Evolutionary conservation across 2,113 vertebrate genomes (phyloP).

Genomic region (Antidorcas marsupialis): DNA sequence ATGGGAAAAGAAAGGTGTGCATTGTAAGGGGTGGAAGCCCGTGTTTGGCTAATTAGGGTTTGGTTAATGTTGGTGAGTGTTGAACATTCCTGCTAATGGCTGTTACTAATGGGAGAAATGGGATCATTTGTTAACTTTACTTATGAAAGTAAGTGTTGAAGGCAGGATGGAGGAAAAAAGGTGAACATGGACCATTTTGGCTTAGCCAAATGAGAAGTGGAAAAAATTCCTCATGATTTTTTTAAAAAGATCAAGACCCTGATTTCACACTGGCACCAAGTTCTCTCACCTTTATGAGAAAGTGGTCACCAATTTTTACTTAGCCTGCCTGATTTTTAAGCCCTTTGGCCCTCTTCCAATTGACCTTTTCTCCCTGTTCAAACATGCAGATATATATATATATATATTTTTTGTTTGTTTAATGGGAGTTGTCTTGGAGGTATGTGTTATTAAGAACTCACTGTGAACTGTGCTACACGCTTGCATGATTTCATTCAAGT

Average conservation of each 20-base stretch:
- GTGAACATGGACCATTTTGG: background rate
- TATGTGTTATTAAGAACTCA: background rate
- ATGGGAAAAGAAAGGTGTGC: slow-evolving; percentile 39
- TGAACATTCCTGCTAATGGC: slow-evolving; percentile 58
- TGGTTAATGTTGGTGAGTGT: slow-evolving; percentile 49
- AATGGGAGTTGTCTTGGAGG: background rate
- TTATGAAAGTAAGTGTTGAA: slow-evolving; percentile 51
- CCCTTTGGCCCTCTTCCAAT: background rate
- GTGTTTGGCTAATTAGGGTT: slow-evolving; percentile 46
- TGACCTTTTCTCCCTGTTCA: background rate
- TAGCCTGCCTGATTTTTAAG: background rate
- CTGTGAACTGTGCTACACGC: background rate
- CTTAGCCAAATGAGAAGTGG: background rate
- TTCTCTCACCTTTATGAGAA: background rate
- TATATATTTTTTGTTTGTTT: background rate
- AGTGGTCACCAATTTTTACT: background rate
- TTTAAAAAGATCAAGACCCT: background rate
- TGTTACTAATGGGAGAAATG: slow-evolving; percentile 62
- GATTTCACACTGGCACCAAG: background rate
- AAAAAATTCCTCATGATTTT: slow-evolving; percentile 20
- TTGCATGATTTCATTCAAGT: background rate
- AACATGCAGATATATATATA: background rate
- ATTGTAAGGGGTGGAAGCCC: slow-evolving; percentile 40
- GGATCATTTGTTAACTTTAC: slow-evolving; percentile 69
- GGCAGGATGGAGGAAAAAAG: slow-evolving; percentile 24